These are phyloP conservation scores for Temnopleurus reevesii DNA, from an alignment of 53 echinoderm and acorn worm genomes.

Conservation along the genomic window DNA sequence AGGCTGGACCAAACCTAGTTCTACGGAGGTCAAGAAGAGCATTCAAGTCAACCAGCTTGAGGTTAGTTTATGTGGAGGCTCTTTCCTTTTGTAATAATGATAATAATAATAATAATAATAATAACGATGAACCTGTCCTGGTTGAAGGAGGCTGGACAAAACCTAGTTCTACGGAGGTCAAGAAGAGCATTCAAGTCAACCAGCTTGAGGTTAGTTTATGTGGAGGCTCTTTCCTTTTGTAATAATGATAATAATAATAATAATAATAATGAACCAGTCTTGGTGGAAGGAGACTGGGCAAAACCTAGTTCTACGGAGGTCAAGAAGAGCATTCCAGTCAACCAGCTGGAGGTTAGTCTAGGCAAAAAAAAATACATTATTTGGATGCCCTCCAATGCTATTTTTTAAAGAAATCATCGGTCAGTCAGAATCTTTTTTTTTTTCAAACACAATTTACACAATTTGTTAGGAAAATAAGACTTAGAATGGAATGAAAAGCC, in stretches of 20 bases:
- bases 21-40: slow-evolving; percentile 76
- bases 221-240: no score
- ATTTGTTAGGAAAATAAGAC: no score
- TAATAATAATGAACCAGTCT: not conserved
- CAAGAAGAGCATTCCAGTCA: slow-evolving; percentile 70
- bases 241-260: no score
- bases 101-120: no score
- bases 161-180: slow-evolving; percentile 68
- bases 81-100: no score
- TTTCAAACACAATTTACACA: no score
- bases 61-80: no score
- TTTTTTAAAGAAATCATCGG: no score
- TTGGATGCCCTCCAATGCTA: no score
- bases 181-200: slow-evolving; percentile 72
- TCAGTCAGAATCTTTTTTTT: no score
- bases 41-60: slow-evolving; percentile 85
- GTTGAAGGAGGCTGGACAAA: slow-evolving; percentile 96
- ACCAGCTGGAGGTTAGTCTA: slow-evolving; percentile 82
- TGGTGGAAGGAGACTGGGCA: not conserved
- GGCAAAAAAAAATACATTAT: no score
- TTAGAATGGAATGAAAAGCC: no score
- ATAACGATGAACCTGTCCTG: slow-evolving; percentile 77
- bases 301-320: slow-evolving; percentile 72
- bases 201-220: slow-evolving; percentile 80
- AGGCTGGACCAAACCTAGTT: slow-evolving; percentile 89